These are phyloP conservation scores for Dolichallabes microphthalmus DNA, from an alignment of 2,113 vertebrate species.

Conservation along the genomic window DNA sequence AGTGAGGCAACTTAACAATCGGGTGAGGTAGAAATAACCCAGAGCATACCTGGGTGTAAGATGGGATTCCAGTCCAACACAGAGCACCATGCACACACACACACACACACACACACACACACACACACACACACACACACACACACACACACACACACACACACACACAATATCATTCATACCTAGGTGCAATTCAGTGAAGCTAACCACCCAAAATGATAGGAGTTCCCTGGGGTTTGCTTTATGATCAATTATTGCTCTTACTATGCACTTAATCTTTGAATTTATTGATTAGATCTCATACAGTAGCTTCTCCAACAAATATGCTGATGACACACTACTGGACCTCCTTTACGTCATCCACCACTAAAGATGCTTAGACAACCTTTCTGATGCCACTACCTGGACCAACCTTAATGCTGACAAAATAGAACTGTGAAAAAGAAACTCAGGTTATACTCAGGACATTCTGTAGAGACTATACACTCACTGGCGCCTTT, in stretches of 20 bases:
- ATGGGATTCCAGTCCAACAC: not conserved
- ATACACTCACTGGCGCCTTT: no score
- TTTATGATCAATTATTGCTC: not conserved
- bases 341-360: not conserved
- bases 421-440: not conserved
- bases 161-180: not conserved
- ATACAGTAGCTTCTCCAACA: not conserved
- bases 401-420: not conserved
- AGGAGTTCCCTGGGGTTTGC: not conserved
- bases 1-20: no score
- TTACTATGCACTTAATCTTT: not conserved
- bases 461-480: not conserved
- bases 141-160: no score
- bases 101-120: not conserved
- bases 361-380: not conserved
- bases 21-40: no score
- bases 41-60: no score
- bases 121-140: no score
- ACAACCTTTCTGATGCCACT: not conserved
- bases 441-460: not conserved
- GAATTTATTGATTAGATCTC: not conserved
- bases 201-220: not conserved
- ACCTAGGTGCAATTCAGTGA: not conserved
- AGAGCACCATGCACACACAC: not conserved
- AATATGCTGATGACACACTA: not conserved